A percentile compares a stretch with the other conserved stretches of the same genome.
These are phyloP conservation scores for Cinara cedri DNA, from an alignment of 2,888 invertebrate species.

Conservation along the genomic window DNA sequence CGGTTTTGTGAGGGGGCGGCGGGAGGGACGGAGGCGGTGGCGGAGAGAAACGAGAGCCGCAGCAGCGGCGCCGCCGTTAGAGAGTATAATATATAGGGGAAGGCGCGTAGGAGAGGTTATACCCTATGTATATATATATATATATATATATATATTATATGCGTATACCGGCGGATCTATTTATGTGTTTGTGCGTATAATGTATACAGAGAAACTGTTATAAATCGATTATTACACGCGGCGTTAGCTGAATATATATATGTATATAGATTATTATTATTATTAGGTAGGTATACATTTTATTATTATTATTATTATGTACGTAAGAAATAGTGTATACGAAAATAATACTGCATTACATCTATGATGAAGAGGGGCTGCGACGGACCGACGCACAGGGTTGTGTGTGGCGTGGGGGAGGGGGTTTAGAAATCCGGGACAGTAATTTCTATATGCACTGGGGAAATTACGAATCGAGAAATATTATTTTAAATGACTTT, in stretches of 20 bases:
- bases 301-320: no score
- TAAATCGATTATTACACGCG: slow-evolving; percentile 55
- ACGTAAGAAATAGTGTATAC: not conserved
- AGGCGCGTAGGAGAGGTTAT: no score
- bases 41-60: no score
- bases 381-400: no score
- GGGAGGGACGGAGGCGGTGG: no score
- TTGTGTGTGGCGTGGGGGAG: not conserved
- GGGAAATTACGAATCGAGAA: slow-evolving; percentile 50
- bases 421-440: slow-evolving; percentile 18
- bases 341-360: not conserved
- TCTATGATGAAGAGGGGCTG: not conserved
- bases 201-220: slow-evolving; percentile 38
- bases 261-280: slow-evolving; percentile 29
- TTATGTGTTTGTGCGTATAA: no score
- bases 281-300: no score
- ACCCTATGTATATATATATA: not conserved
- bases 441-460: slow-evolving; percentile 47
- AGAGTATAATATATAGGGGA: no score
- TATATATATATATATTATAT: slow-evolving; percentile 11
- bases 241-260: slow-evolving; percentile 16
- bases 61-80: no score
- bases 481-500: slow-evolving; percentile 53
- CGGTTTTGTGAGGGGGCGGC: no score
- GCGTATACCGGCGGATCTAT: no score